A percentile compares a stretch with the other conserved stretches of the same genome.
Evolutionary conservation across 2,797 vertebrate genomes (phyloP).

Genomic region (Macroramphosus scolopax): DNA sequence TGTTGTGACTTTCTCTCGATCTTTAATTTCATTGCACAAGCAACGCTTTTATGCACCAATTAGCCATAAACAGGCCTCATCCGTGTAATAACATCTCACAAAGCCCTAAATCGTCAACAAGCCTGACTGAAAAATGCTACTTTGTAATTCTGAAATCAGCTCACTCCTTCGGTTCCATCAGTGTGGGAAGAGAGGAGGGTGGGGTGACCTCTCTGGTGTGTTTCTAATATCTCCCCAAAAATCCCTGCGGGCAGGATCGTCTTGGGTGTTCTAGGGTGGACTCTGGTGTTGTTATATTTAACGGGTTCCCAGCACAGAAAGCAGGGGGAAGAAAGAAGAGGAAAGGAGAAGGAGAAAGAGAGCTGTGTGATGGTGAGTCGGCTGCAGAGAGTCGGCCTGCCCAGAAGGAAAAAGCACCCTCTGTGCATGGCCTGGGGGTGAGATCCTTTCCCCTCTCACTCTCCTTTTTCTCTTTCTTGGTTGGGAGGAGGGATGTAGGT

Average conservation of each 20-base stretch:
- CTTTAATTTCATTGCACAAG: slow-evolving; percentile 41
- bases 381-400: slow-evolving; percentile 47
- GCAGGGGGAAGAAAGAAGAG: slow-evolving; percentile 58
- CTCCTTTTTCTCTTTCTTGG: slow-evolving; percentile 60
- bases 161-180: slow-evolving; percentile 26
- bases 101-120: slow-evolving; percentile 1
- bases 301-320: slow-evolving; percentile 78
- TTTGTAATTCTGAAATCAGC: slow-evolving; percentile 42
- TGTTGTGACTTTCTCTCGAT: slow-evolving; percentile 9
- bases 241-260: slow-evolving; percentile 75
- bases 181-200: slow-evolving; percentile 60
- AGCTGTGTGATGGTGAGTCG: slow-evolving; percentile 42
- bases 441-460: slow-evolving; percentile 54
- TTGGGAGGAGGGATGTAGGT: slow-evolving; percentile 78
- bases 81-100: slow-evolving; percentile 17
- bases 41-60: slow-evolving; percentile 28
- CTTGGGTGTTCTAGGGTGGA: slow-evolving; percentile 82
- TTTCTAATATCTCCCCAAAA: slow-evolving; percentile 79
- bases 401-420: slow-evolving; percentile 73
- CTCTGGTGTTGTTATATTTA: slow-evolving; percentile 85
- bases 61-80: slow-evolving; percentile 16
- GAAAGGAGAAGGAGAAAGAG: slow-evolving; percentile 76
- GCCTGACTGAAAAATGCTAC: slow-evolving; percentile 18
- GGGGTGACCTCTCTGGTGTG: slow-evolving; percentile 68
- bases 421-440: slow-evolving; percentile 74